Evolutionary conservation across 2,113 vertebrate species (phyloP).

Genomic region (Guaruba guarouba): DNA sequence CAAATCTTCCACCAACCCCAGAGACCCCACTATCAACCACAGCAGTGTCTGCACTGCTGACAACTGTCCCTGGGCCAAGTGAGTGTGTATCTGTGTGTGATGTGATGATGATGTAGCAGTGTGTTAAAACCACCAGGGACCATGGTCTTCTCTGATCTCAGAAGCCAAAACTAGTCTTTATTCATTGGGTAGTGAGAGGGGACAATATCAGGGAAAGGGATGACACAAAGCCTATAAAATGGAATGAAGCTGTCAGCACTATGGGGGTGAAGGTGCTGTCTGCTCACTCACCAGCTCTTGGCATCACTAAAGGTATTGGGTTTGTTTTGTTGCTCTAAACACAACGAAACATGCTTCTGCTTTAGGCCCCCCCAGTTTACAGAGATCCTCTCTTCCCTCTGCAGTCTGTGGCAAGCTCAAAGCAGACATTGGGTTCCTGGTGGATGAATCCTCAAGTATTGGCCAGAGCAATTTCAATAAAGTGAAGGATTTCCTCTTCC

Average conservation of each 20-base stretch:
- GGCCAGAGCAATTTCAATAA: conserved; percentile 85
- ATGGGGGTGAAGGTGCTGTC: not conserved
- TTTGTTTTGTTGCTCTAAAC: not conserved
- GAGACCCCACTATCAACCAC: not conserved
- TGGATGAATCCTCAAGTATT: conserved; percentile 90
- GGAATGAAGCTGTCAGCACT: not conserved
- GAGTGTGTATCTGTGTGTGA: not conserved
- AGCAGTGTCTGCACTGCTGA: fast-evolving
- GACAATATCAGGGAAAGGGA: not conserved
- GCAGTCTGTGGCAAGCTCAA: conserved; percentile 83
- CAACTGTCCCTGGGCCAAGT: conserved; percentile 19
- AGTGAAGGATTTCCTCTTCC: conserved; percentile 88
- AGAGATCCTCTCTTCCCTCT: not conserved
- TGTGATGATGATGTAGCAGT: not conserved
- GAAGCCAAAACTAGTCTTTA: not conserved
- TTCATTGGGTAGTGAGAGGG: not conserved
- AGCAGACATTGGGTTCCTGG: conserved; percentile 86
- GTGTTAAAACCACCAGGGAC: not conserved
- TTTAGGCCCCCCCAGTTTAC: fast-evolving
- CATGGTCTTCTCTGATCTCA: not conserved
- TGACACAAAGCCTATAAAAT: not conserved
- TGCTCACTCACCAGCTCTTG: not conserved
- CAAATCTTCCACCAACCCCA: not conserved
- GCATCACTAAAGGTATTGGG: fast-evolving
- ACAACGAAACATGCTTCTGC: not conserved